Evolutionary conservation across 1,140 invertebrate species (phyloP), one percentile per base, ranked within the genome.

Genomic region (Danaus melanippus): DNA sequence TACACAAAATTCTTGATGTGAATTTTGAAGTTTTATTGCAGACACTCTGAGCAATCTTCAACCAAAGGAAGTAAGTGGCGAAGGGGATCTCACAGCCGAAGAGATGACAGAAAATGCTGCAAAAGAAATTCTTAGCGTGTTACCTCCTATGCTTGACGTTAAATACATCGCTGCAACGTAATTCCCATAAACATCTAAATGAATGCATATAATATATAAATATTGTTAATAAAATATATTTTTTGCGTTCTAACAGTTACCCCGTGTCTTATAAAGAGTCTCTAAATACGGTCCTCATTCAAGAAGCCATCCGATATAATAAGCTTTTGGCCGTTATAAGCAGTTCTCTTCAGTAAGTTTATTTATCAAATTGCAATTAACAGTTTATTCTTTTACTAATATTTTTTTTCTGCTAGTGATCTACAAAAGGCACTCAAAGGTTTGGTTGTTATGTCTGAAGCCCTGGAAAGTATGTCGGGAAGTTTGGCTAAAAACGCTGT

Each of bases 271-370:
- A 96, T 75, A 90, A 92, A 66, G 93, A 96, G 83, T 95, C 94
- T 0, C 89, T 96, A 73, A 96, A 96, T 75, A 95, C 93, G 0
- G 94, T 96, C 9, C 81, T 96, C 10, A 88, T 93, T 10, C 94
- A 96, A 84, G 95, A 96, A 86, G 92, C 93, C 43, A 90, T 91
- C 40, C 80, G 93, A 12, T 96, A 94, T 72, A 95, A 96, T 67
- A 89, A 77, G 42, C 84, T 96, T 2, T 69, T 95, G 4, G 53
- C 52, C 8, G 88, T 90, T 5, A 92, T 96, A 39, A 81, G 88
- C 11, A 71, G 67, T n/a, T 91, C 90, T 15, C 70, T 95, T 1
- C 79, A 59, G 83, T 84, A 52, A 74, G 68, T 58, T 17, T 46
- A 8, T 43, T 10, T n/a, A 11, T 39, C n/a, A 53, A 40, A 9